Base-by-base conservation (phyloP, 2,888 invertebrate genomes). In the Eurois occulta region DNA sequence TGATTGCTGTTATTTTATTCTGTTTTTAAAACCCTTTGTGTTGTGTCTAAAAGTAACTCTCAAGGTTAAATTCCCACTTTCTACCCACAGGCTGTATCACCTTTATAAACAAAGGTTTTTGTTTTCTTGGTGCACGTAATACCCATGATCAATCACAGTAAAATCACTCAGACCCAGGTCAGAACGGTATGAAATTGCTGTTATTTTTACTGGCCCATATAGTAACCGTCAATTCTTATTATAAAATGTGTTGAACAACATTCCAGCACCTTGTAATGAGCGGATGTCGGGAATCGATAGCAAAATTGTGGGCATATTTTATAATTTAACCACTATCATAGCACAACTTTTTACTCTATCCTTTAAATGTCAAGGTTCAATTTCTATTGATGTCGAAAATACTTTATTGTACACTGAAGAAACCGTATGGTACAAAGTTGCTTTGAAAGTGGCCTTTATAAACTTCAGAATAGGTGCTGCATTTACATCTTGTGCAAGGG, bases 251-350 rank as follows among this genome's bases (percentile, higher is more conserved):
- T 94, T 93, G 92, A 93, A 94, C 95, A 94, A 94, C 95, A 96
- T 95, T 95, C 95, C 94, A 92, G 89, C 93, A 93, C 93, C 94
- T 94, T 95, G 95, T 95, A 96, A 95, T 95, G 95, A 96, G 94
- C 95, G 95, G 95, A 95, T 94, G 95, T 95, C 95, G 94, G 93
- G 95, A 92, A 95, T 94, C 94, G 95, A 96, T 95, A 95, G 94
- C 94, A 92, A 95, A 95, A 95, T 95, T 94, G 95, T 94, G 91
- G 89, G 93, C 92, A 95, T 94, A 95, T 94, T 95, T 95, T 95
- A 95, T 93, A 93, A 93, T 93, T 91, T 91, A 88, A 89, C 83
- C 84, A 80, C 72, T 55, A 70, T 78, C 71, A 41, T 77, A 84
- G 70, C 74, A 85, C 52, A 80, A 92, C 86, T 88, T 86, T 80